Base-by-base conservation (phyloP, 2,113 vertebrate genomes). In the Acrocephalus arundinaceus region DNA sequence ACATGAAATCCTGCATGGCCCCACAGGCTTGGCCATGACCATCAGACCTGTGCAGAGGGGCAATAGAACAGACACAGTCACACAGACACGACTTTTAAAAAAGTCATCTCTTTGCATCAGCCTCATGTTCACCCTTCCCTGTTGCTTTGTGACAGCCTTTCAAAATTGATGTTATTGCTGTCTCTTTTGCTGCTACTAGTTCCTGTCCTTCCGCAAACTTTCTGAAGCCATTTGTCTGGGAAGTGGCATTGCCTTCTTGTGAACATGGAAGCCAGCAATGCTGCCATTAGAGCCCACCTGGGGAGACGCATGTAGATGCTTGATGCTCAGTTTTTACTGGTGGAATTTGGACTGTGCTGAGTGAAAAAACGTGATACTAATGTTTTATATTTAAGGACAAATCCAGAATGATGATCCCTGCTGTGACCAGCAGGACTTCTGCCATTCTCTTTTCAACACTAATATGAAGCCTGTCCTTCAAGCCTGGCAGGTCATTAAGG, bases 11-110 rank as follows among this genome's bases (percentile, higher is more conserved):
- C 71, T 11, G 67, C 31, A 7, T 2, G 7, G 10, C 31, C 11
- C 37, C 0, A 0, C 7, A 7, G 19, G 6, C 25, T 55, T 25
- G 63, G 24, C 46, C 71, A 22, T 1, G 0, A 45, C 61, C 41
- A 27, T 22, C 41, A 27, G 54, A n/a, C 22, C 41, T 18, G 18
- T 24, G 68, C 55, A 43, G n/a, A 62, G 5, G 19, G 2, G 35
- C 19, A 21, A 13, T 11, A 15, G 11, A 9, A 39, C 37, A 39
- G 37, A 39, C 37, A 39, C 19, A 20, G 12, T 11, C 17, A 4
- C 23, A 13, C 15, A 18, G 68, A 5, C 31, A 43, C 0, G 0
- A 11, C 25, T 66, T 63, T 39, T 2, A 0, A 78, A 58, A 70
- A 85, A 46, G 15, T 49, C 3, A n/a, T 33, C 35, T 41, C 5